Evolutionary conservation across 2,113 vertebrate genomes (phyloP).

Genomic region (Plotosus lineatus): DNA sequence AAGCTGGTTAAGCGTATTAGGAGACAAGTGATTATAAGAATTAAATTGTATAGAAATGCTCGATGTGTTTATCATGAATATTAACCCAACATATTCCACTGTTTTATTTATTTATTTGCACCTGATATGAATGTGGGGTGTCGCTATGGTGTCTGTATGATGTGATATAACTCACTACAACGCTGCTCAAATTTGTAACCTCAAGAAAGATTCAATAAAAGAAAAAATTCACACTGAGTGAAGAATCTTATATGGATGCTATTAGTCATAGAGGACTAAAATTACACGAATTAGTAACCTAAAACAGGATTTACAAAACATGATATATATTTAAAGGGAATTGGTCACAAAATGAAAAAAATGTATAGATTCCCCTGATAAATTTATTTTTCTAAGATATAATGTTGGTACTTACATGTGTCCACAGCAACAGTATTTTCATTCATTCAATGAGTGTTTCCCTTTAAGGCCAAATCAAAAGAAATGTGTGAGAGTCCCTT

Average conservation of each 20-base stretch:
- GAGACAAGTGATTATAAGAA: conserved; percentile 19
- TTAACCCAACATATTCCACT: conserved; percentile 33
- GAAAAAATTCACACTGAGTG: conserved; percentile 7
- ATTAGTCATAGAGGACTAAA: background rate
- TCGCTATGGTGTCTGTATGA: conserved; percentile 55
- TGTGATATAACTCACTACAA: conserved; percentile 60
- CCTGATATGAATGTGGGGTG: conserved; percentile 52
- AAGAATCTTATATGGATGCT: background rate
- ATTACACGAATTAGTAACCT: no score
- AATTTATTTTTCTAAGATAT: no score
- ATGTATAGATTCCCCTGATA: no score
- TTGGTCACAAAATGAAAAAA: no score
- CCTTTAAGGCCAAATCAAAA: no score
- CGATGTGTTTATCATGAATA: conserved; percentile 38
- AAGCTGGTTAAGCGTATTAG: conserved; percentile 6
- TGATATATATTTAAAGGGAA: no score
- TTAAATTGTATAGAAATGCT: conserved; percentile 33
- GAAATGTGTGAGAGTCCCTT: no score
- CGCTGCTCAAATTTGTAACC: conserved; percentile 51
- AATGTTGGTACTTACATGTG: no score
- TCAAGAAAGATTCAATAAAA: conserved; percentile 49
- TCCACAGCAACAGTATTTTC: no score
- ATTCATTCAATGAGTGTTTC: no score
- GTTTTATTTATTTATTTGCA: conserved; percentile 40
- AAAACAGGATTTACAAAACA: no score